phyloP scores from a whole-genome alignment of 2,797 vertebrate species.

The Agapornis canus region DNA sequence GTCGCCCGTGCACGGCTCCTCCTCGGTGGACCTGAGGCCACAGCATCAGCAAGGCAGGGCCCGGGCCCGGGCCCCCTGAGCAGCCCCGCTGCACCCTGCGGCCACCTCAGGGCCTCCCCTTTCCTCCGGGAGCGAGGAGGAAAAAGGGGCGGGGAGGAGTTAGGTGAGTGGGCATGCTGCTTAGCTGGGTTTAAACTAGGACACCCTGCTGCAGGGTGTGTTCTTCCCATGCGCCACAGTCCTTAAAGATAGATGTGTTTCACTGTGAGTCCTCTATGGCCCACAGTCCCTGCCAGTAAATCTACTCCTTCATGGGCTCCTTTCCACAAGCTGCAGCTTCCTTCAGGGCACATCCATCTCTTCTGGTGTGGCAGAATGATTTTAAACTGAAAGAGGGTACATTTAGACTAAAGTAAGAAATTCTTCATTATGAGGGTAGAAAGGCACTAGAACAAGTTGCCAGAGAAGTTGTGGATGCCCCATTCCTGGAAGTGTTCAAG shows the following conservation, averaged over 20 bases:
- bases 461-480: background rate
- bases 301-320: background rate
- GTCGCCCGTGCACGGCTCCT: conserved; percentile 61
- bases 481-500: background rate
- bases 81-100: background rate
- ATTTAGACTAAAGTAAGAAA: background rate
- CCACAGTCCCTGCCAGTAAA: background rate
- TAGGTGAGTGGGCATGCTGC: too few species aligned
- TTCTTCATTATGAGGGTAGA: background rate
- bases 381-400: background rate
- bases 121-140: rapidly evolving
- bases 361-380: background rate
- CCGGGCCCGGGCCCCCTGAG: rapidly evolving
- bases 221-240: background rate
- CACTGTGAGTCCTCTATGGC: background rate
- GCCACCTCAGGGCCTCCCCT: background rate
- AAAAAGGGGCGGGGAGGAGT: too few species aligned
- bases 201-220: background rate
- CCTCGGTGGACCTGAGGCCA: conserved; percentile 11
- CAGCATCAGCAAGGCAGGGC: rapidly evolving
- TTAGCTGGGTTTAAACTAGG: too few species aligned
- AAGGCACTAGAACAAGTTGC: background rate
- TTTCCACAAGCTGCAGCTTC: background rate
- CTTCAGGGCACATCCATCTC: background rate
- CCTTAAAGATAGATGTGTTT: background rate